phyloP scores from a whole-genome alignment of 1,140 invertebrate genomes.

The Danaus melanippus region DNA sequence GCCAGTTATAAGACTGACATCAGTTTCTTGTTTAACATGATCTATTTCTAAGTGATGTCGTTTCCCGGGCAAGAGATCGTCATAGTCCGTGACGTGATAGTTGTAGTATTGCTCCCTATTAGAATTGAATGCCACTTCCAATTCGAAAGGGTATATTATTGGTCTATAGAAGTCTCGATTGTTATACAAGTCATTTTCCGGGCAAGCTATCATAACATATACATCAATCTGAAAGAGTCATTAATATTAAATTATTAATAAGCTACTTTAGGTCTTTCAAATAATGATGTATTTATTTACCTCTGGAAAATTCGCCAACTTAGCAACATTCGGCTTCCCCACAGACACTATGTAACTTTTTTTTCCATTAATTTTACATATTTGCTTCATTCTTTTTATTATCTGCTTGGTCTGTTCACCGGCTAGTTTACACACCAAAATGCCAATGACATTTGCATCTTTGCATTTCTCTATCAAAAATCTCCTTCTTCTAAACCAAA shows the following conservation, averaged over 20 bases:
- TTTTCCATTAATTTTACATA: slow-evolving; percentile 83
- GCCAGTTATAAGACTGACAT: slow-evolving; percentile 82
- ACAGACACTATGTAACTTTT: slow-evolving; percentile 93
- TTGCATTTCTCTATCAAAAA: slow-evolving; percentile 91
- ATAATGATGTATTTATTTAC: slow-evolving; percentile 54
- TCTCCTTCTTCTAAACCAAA: slow-evolving; percentile 83
- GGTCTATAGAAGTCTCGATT: slow-evolving; percentile 91
- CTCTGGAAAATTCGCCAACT: slow-evolving; percentile 94
- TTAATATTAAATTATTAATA: not conserved
- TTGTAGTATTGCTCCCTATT: slow-evolving; percentile 74
- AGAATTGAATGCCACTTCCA: slow-evolving; percentile 89
- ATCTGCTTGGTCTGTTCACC: slow-evolving; percentile 85
- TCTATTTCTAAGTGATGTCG: slow-evolving; percentile 70
- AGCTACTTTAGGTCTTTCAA: not conserved
- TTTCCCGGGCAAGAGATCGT: slow-evolving; percentile 80
- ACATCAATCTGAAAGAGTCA: slow-evolving; percentile 83
- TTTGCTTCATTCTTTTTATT: slow-evolving; percentile 81
- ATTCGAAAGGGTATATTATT: slow-evolving; percentile 92
- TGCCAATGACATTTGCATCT: slow-evolving; percentile 89
- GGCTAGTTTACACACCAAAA: slow-evolving; percentile 90
- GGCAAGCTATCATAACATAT: slow-evolving; percentile 92
- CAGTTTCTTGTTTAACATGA: slow-evolving; percentile 68
- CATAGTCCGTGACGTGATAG: slow-evolving; percentile 83
- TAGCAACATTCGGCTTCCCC: slow-evolving; percentile 92
- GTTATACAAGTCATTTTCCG: slow-evolving; percentile 88